Conservation (phyloP, 1,140 invertebrate species). For the Musca domestica region DNA sequence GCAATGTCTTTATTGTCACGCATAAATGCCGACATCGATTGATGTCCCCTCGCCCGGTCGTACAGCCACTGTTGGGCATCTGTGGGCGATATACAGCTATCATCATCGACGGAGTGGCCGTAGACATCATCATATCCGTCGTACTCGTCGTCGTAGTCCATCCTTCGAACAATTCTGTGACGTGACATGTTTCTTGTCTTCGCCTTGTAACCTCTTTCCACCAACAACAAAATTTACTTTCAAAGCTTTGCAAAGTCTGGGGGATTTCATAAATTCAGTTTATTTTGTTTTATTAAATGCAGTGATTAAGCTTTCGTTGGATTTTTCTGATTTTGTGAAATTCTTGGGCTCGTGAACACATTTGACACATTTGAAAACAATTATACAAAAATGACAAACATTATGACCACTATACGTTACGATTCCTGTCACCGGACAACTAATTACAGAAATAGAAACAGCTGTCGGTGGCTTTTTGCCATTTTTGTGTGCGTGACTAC, state of each 20-base stretch:
- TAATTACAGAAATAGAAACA: too few species aligned
- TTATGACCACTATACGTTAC: too few species aligned
- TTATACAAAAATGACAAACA: neutral
- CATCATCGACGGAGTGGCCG: constrained; percentile 89
- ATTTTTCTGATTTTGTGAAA: neutral
- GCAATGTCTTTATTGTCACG: constrained; percentile 69
- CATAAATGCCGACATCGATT: constrained; percentile 71
- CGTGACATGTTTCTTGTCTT: constrained; percentile 65
- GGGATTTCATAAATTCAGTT: too few species aligned
- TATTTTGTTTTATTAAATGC: too few species aligned
- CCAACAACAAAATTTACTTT: neutral
- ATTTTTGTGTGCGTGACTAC: too few species aligned
- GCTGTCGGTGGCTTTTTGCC: too few species aligned
- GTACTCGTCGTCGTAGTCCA: constrained; percentile 80
- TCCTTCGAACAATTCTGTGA: constrained; percentile 72
- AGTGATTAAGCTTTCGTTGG: neutral
- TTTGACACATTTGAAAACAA: constrained; percentile 8
- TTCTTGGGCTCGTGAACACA: constrained; percentile 2
- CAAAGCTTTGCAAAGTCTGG: too few species aligned
- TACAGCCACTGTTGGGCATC: constrained; percentile 84
- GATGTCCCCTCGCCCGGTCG: constrained; percentile 67
- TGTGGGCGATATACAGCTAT: constrained; percentile 84
- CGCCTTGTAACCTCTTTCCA: neutral
- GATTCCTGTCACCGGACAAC: too few species aligned
- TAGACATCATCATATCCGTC: constrained; percentile 89